These are phyloP conservation scores for Eumacrocentrus americanus DNA, from an alignment of 2,888 invertebrate species.

Conservation along the genomic window DNA sequence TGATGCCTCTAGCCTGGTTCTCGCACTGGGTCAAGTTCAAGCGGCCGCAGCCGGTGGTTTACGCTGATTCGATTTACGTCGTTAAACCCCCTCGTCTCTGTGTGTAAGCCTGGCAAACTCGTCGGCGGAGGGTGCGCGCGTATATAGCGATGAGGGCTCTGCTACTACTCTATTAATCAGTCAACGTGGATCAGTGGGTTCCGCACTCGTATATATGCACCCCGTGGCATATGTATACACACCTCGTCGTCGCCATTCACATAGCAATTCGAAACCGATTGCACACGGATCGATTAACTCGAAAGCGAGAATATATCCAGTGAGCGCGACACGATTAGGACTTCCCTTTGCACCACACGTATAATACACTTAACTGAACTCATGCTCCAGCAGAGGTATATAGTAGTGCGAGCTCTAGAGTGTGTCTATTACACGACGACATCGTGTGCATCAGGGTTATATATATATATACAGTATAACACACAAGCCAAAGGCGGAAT, in stretches of 20 bases:
- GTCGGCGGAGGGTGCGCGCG: constrained; percentile 5
- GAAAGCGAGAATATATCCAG: constrained; percentile 15
- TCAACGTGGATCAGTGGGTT: constrained; percentile 22
- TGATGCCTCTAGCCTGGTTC: constrained; percentile 22
- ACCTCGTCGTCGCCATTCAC: constrained; percentile 27
- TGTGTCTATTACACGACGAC: background rate
- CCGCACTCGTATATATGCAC: constrained; percentile 12
- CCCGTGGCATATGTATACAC: background rate
- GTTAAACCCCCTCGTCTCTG: constrained; percentile 34
- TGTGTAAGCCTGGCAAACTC: constrained; percentile 23
- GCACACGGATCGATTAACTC: constrained; percentile 9
- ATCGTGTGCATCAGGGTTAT: background rate
- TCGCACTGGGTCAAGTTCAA: constrained; percentile 49
- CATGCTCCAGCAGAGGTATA: background rate
- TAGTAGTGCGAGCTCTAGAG: background rate
- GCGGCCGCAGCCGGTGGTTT: constrained; percentile 35
- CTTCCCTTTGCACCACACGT: background rate
- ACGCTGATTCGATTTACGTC: constrained; percentile 34
- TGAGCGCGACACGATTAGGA: constrained; percentile 7
- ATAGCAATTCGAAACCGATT: constrained; percentile 21
- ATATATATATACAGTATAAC: background rate
- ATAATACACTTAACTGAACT: background rate
- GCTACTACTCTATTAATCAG: constrained; percentile 20
- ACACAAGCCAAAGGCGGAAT: constrained; percentile 12
- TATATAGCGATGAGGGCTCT: constrained; percentile 24